Base-by-base conservation (phyloP, 2,113 vertebrate species). In the Numenius arquata region DNA sequence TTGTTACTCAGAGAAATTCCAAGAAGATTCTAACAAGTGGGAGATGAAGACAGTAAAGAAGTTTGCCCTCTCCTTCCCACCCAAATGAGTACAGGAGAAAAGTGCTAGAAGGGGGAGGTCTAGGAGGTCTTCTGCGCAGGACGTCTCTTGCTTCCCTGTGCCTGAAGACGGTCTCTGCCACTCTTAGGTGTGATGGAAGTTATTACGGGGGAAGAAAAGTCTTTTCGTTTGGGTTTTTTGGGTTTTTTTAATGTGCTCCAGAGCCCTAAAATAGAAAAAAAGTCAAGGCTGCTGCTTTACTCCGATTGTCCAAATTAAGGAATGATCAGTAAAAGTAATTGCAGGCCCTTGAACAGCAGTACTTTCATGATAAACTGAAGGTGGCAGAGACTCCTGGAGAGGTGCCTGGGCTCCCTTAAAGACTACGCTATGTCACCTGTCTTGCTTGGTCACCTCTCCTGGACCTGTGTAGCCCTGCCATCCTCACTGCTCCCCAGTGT, bases 121-220 rank as follows among this genome's bases (percentile, higher is more conserved):
- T 34, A 29, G 8, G 9, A 40, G 15, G 18, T 20, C 48, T 32
- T 66, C n/a, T 34, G 0, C 0, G 0, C 23, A 38, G 22, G 47
- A 84, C 18, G 8, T 41, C n/a, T 80, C 73, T n/a, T 62, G 50
- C 50, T 93, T 55, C 62, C 50, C 25, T 72, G 36, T 6, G 73
- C 47, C 55, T 68, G 67, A 53, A 66, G 45, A 45, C 2, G 73
- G 50, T 7, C 55, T n/a, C 55, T 86, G 48, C 32, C 25, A 61
- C 43, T 56, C 58, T 38, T 22, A 45, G 17, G 17, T 50, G 48
- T 67, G 47, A 82, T 29, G 30, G 19, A 65, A 61, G 20, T 74
- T 76, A 67, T 8, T 32, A 36, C 0, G 8, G n/a, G 11, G 27
- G n/a, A 88, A 77, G 34, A 61, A 90, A 91, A 75, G 8, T 17